A percentile compares a stretch with the other conserved stretches of the same genome.
Evolutionary conservation across 2,113 vertebrate species (phyloP).

Genomic region (Ctenodactylus gundi): DNA sequence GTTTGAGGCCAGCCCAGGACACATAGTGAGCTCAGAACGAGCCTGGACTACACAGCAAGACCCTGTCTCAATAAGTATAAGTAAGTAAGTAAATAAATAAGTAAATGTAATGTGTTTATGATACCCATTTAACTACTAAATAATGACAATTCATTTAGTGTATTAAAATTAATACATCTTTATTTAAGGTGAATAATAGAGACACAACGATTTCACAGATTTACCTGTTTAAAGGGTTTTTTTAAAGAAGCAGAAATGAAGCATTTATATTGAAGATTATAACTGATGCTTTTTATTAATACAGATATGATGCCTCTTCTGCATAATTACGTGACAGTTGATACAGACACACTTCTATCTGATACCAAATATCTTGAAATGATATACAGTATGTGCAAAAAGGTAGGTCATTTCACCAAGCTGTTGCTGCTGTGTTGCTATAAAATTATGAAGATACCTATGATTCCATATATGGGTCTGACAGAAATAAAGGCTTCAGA

Average conservation of each 20-base stretch:
- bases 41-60: too few species aligned
- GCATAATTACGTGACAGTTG: constrained; percentile 98
- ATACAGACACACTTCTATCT: constrained; percentile 96
- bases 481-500: neutral
- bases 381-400: constrained; percentile 99
- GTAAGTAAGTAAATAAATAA: too few species aligned
- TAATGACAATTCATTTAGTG: too few species aligned
- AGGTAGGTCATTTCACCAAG: constrained; percentile 86
- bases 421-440: neutral
- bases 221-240: neutral
- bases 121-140: constrained; percentile 30
- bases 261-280: constrained; percentile 36
- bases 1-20: too few species aligned
- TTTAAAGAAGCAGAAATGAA: constrained; percentile 26
- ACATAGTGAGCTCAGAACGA: too few species aligned
- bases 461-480: neutral
- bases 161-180: neutral
- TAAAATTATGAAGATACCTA: constrained; percentile 7
- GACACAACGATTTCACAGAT: neutral
- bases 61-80: neutral
- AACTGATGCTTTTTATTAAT: constrained; percentile 69
- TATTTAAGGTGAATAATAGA: neutral
- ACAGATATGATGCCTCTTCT: constrained; percentile 99
- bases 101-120: neutral
- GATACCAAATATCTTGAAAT: constrained; percentile 99